Base-by-base conservation (phyloP, 2,888 invertebrate species). In the Eupithecia subumbrata region DNA sequence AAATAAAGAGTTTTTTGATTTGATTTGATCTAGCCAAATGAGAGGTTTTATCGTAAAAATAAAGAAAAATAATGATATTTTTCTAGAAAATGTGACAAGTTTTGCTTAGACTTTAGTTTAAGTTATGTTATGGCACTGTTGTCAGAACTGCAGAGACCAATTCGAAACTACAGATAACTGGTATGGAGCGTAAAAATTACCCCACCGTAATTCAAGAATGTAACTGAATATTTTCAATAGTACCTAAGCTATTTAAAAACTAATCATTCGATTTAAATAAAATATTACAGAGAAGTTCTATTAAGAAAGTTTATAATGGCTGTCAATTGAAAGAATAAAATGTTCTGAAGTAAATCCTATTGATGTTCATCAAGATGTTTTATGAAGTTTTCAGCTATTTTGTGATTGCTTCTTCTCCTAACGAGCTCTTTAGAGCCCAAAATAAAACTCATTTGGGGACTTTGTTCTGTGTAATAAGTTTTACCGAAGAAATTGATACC, bases 381-480 rank as follows among this genome's bases (percentile, higher is more conserved):
- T 71, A 64, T 45, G 63, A 79, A 76, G 73, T 78, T 79, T 77
- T 71, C 64, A 76, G 56, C 74, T 40, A 76, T 76, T 79, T 79
- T 80, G 73, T 73, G 69, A 78, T 78, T 79, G 75, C 73, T 77
- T 69, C 67, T 75, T 74, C 75, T 52, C 18, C 11, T 60, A 73
- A 75, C 76, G 71, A 77, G 74, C 69, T 78, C 71, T 73, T 74
- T 75, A 56, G 72, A 72, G 48, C 64, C 69, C 45, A 68, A 69
- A 76, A 75, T 77, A 74, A 76, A 79, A 78, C 79, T 78, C 74
- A 79, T 81, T 77, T 77, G 70, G 7, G 5, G 73, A 77, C 73
- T 79, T 77, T 77, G 74, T 69, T 69, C 34, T 75, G 30, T 64
- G 37, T 72, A 73, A 73, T 67, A 72, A 37, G 67, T 72, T 72